phyloP scores from a whole-genome alignment of 2,888 invertebrate species.

The Cantharis nigra region DNA sequence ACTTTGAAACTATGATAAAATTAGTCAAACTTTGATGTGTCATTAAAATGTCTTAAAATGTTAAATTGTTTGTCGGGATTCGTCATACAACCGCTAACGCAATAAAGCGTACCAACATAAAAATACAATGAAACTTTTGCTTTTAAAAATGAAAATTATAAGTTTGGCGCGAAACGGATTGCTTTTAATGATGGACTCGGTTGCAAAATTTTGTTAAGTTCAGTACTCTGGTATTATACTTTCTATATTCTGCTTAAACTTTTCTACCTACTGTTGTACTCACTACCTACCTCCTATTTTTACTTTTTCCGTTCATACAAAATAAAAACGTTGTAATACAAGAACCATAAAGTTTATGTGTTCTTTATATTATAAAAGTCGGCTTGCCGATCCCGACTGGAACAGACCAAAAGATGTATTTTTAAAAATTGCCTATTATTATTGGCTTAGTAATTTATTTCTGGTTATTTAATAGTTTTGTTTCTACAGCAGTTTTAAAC shows the following conservation, averaged over 20 bases:
- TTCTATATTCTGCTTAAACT: not conserved
- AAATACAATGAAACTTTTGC: not conserved
- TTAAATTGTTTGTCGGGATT: not conserved
- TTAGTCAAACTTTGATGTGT: not conserved
- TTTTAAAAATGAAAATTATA: not conserved
- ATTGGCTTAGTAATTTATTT: no score
- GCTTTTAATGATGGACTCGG: not conserved
- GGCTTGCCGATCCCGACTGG: not conserved
- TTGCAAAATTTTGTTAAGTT: no score
- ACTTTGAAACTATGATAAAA: not conserved
- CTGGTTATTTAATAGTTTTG: no score
- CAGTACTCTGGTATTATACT: no score
- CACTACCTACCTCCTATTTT: not conserved
- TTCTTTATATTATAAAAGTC: not conserved
- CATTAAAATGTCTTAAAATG: not conserved
- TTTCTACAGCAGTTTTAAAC: no score
- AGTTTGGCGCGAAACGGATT: not conserved
- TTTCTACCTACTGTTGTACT: not conserved
- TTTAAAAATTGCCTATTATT: no score
- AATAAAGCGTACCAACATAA: no score
- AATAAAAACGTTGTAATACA: no score
- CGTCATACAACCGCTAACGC: no score
- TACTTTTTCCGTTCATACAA: not conserved
- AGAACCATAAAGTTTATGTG: not conserved
- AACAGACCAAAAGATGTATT: not conserved